Percentiles rank a stretch among this genome's conserved stretches.
Conservation (phyloP, 2,888 invertebrate species). For the Lithophane semibrunnea region DNA sequence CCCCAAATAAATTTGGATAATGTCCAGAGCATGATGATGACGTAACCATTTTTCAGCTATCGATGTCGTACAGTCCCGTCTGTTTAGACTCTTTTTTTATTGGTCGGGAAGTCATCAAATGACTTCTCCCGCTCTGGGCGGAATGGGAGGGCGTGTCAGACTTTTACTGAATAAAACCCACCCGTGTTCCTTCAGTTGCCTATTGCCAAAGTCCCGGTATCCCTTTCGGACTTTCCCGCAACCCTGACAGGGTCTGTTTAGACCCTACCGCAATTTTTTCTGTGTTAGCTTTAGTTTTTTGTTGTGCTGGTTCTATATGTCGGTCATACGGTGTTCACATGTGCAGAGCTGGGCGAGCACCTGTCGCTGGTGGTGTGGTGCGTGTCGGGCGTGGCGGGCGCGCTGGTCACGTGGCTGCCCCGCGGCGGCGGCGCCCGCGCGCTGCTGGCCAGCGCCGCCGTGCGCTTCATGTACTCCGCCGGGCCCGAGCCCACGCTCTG, state of each 20-base stretch:
- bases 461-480: constrained; percentile 96
- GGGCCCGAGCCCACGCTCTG: constrained; percentile 97
- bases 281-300: background rate
- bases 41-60: background rate
- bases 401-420: constrained; percentile 94
- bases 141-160: too few species aligned
- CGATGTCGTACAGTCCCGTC: background rate
- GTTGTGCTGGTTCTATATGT: constrained; percentile 39
- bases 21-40: background rate
- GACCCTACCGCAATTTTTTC: background rate
- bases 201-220: too few species aligned
- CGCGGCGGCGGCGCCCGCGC: constrained; percentile 95
- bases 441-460: constrained; percentile 94
- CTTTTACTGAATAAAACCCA: too few species aligned
- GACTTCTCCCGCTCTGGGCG: too few species aligned
- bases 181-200: too few species aligned
- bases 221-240: too few species aligned
- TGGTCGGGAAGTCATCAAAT: too few species aligned
- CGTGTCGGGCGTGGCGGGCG: constrained; percentile 93
- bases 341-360: constrained; percentile 92
- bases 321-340: constrained; percentile 43
- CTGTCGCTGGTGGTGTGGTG: constrained; percentile 97
- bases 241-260: too few species aligned
- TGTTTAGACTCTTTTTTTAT: too few species aligned
- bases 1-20: background rate